Evolutionary conservation across 37 sponge, comb jelly and placozoan genomes (phyloP), one percentile per base, ranked within the genome.

Genomic region (Bolinopsis microptera): DNA sequence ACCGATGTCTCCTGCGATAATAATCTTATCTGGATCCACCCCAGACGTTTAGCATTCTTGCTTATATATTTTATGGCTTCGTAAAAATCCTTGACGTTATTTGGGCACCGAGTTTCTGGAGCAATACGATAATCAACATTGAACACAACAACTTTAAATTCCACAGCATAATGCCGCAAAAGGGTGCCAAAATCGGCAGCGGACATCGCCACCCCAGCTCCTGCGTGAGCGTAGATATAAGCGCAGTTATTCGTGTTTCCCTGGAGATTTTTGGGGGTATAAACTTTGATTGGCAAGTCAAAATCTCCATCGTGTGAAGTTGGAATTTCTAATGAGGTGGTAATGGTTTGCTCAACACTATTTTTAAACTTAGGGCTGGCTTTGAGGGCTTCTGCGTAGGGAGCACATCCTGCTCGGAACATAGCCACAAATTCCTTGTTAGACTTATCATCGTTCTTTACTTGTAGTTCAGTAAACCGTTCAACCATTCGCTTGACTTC

Each of bases 1-100:
- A n/a, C n/a, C n/a, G n/a, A n/a, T 77, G 21, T 77, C 80, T 2
- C 80, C 80, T 22, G 35, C 35, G 0, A 77, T 34, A 33, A 77
- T 35, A 32, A 77, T 77, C 80, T 77, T 77, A 18, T 1, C 32
- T 32, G 80, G 36, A 34, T 77, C 80, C 0, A 77, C 21, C 80
- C 80, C 34, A 77, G 80, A 77, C 35, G 26, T 1, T 77, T 35
- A 21, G 80, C 80, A 77, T 77, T 77, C 33, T 32, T 32, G 80
- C 35, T 25, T 18, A 77, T 18, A 77, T 77, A 34, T 35, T 34
- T 77, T 21, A 77, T 77, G 32, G 32, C 80, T 33, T 77, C 80
- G 32, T 77, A 77, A 32, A 77, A 77, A 77, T 77, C 80, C 35
- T 77, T 77, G 37, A 77, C 32, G 80, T 77, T 77, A 33, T 77